These are phyloP conservation scores for Eolophus roseicapilla DNA, from an alignment of 2,113 vertebrate species.

Conservation along the genomic window DNA sequence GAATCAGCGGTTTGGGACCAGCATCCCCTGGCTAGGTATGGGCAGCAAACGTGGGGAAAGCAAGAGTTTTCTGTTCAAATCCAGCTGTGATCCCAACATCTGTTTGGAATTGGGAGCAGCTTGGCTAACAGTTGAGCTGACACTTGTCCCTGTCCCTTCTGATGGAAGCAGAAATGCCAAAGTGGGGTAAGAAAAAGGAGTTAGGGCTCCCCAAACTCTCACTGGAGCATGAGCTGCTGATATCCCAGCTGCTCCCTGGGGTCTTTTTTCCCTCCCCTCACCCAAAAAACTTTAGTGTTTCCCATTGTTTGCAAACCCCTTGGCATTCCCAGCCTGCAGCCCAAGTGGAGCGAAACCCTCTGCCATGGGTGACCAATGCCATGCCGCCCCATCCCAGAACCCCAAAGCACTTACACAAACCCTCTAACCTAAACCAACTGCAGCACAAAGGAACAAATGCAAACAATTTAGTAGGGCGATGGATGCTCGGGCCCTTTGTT, in stretches of 20 bases:
- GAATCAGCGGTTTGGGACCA: background rate
- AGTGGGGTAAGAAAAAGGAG: background rate
- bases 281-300: background rate
- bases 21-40: background rate
- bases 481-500: slow-evolving; percentile 22
- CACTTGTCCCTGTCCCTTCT: background rate
- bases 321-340: background rate
- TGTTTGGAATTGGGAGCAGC: background rate
- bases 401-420: background rate
- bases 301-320: background rate
- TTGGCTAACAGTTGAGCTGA: background rate
- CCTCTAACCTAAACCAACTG: slow-evolving; percentile 25
- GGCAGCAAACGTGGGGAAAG: slow-evolving; percentile 19
- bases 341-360: background rate
- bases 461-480: background rate
- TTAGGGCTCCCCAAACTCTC: background rate
- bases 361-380: fast-evolving
- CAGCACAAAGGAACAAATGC: background rate
- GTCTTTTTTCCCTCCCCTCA: background rate
- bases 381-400: background rate
- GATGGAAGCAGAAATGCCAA: background rate
- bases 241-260: background rate
- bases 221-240: fast-evolving
- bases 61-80: slow-evolving; percentile 19
- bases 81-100: background rate